Base-by-base conservation (phyloP, 2,888 invertebrate genomes). In the Busseola fusca region DNA sequence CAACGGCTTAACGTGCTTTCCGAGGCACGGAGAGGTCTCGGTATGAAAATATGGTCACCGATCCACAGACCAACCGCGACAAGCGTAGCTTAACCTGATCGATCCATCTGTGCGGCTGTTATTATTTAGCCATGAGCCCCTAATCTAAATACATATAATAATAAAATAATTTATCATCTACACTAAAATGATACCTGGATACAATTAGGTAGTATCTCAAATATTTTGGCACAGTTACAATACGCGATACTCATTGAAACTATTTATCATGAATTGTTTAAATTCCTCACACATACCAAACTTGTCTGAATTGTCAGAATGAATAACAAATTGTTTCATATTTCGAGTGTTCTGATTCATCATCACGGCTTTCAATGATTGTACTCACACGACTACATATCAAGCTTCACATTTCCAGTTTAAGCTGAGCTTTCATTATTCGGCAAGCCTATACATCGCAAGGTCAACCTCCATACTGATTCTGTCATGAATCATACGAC, bases 151-250 rank as follows among this genome's bases (percentile, higher is more conserved):
- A 21, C 21, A 21, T 1, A 40, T 34, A 34, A 34, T n/a, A 40
- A 59, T 25, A 18, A 60, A 42, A 60, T 21, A 0, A 25, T 60
- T 12, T 60, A 18, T 59, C 59, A 40, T 27, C 12, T 25, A 21
- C 21, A 21, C 37, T 16, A 21, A 37, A 56, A 48, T 30, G 1
- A 27, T 34, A 52, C 27, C 40, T 57, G 6, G 3, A 54, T 27
- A 67, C 48, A 65, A 69, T 50, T 40, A 56, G 3, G 3, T 48
- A 52, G 7, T 58, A 56, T 63, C 48, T 27, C 3, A 63, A 58
- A 74, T 64, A 80, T 67, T 63, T 83, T 80, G 75, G 80, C 79
- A 83, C 27, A 48, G 25, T 34, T 27, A 79, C 74, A 82, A 78
- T 65, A 52, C 50, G 45, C 27, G 27, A 64, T 74, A 82, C 66